Evolutionary conservation across 23 tunicate genomes (phyloP).

Genomic region (Oikopleura dioica): DNA sequence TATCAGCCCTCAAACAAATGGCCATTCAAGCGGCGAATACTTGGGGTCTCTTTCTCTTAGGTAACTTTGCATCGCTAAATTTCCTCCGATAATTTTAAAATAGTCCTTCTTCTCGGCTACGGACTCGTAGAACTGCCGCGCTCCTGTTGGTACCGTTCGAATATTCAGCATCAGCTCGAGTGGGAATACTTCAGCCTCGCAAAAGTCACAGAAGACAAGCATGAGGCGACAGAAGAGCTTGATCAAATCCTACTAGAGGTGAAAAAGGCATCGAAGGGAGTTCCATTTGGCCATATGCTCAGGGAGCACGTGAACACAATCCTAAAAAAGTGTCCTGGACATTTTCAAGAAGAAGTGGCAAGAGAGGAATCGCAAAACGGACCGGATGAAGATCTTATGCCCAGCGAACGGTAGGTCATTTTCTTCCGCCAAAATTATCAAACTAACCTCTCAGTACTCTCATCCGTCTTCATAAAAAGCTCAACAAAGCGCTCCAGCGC

Average conservation of each 20-base stretch:
- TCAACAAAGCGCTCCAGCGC: constrained; percentile 41
- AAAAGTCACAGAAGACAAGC: constrained; percentile 82
- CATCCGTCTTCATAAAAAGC: constrained; percentile 15
- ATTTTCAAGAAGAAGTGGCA: constrained; percentile 30
- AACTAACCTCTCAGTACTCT: neutral
- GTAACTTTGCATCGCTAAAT: neutral
- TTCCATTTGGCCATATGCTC: constrained; percentile 47
- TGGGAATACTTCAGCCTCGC: constrained; percentile 56
- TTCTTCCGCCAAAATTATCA: neutral
- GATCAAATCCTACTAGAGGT: constrained; percentile 30
- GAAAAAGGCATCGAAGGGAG: constrained; percentile 22
- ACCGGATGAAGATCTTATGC: constrained; percentile 26
- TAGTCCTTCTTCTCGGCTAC: constrained; percentile 78
- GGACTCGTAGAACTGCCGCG: constrained; percentile 97
- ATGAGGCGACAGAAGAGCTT: constrained; percentile 66
- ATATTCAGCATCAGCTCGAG: constrained; percentile 21
- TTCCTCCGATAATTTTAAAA: neutral
- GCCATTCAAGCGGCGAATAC: constrained; percentile 77
- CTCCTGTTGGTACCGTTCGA: constrained; percentile 38
- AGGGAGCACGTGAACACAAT: constrained; percentile 40
- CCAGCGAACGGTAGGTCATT: neutral
- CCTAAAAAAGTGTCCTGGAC: constrained; percentile 57
- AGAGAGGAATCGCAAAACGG: constrained; percentile 58
- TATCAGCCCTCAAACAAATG: constrained; percentile 27
- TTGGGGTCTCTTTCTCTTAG: constrained; percentile 77